Base-by-base conservation (phyloP, 2,113 vertebrate species). In the Atractosteus spatula region DNA sequence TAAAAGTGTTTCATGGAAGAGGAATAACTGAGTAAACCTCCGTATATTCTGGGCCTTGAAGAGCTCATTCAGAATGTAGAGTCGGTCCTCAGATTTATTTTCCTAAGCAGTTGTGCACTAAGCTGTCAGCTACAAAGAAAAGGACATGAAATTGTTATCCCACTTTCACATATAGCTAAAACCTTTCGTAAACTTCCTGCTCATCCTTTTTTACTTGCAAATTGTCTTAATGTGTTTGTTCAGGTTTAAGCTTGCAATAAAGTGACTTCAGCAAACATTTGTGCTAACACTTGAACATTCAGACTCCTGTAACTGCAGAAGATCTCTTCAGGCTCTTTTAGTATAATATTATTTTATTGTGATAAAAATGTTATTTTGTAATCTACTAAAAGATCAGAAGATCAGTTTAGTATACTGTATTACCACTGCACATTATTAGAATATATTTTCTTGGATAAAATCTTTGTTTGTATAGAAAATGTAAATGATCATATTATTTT, bases 191-290 rank as follows among this genome's bases (percentile, higher is more conserved):
- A 8, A 70, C 66, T 65, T 70, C 68, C 56, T 61, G 62, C 55
- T 75, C 56, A 14, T 16, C 29, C 8, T 76, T 84, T 82, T 80
- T 77, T 84, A 89, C 87, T 92, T 91, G 89, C 90, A 93, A 93
- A 92, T 92, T 87, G 87, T 77, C 55, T 83, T 87, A 88, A 91
- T 91, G 78, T 92, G 91, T 93, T 91, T 91, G 83, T 86, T 85
- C 82, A 83, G 82, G 80, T 83, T 81, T 80, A 78, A 55, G 66
- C 8, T 3, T 75, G 47, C 4, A 47, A 81, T 87, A 82, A 84
- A 86, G 89, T 83, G 82, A 77, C 66, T 84, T 91, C 77, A 0
- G 82, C 87, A 90, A 92, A 93, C 88, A 91, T 93, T 92, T 91
- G 80, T 89, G 56, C 90, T 88, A 83, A 68, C 87, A 85, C 88